Conservation (phyloP, 2,888 invertebrate genomes). For the Stenotaenia linearis region DNA sequence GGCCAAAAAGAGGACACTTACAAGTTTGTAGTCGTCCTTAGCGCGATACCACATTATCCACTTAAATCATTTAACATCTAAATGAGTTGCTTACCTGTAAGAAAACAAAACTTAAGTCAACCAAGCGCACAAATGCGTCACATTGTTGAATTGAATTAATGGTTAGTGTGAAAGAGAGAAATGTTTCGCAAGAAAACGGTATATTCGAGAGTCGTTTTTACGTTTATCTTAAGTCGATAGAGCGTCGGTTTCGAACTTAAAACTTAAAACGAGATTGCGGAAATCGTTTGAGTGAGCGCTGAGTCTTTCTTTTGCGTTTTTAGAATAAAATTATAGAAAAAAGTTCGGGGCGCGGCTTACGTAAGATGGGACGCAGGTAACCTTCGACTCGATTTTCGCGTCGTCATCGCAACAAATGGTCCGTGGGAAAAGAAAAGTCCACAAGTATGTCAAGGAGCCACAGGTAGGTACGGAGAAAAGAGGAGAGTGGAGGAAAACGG, state of each 20-base stretch:
- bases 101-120: conserved; percentile 1
- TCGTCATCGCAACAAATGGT: conserved; percentile 26
- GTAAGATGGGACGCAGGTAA: conserved; percentile 20
- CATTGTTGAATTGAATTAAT: neutral
- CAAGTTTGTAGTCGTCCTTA: conserved; percentile 26
- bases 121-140: neutral
- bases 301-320: neutral
- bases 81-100: conserved; percentile 2
- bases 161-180: neutral
- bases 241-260: neutral
- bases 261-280: too few relatives aligned
- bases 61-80: conserved; percentile 24
- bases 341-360: conserved; percentile 6
- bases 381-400: conserved; percentile 20
- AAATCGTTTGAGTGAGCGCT: neutral
- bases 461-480: neutral
- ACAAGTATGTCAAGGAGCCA: conserved; percentile 22
- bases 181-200: too few relatives aligned
- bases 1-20: conserved; percentile 8
- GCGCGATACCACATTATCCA: conserved; percentile 24
- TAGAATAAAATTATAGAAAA: neutral
- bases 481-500: neutral
- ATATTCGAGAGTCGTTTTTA: too few relatives aligned
- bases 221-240: neutral
- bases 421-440: conserved; percentile 24